These are phyloP conservation scores for Drosophila villosipedis DNA, from an alignment of 2,888 invertebrate genomes.

Conservation along the genomic window DNA sequence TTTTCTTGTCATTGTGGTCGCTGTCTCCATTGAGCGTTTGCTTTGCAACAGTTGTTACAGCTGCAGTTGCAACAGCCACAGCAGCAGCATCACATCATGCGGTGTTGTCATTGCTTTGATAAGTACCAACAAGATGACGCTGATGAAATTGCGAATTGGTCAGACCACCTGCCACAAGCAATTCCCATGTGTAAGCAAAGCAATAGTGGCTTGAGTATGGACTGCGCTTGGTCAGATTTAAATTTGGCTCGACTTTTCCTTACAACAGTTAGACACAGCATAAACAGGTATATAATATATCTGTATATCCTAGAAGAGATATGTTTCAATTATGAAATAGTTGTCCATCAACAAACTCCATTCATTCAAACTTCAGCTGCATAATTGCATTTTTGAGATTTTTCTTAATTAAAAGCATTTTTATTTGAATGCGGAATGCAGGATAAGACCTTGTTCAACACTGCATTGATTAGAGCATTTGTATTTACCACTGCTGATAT, in stretches of 20 bases:
- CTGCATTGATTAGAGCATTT: background rate
- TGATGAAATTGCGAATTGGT: constrained; percentile 53
- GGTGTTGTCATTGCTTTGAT: constrained; percentile 74
- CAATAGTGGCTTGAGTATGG: background rate
- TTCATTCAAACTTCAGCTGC: background rate
- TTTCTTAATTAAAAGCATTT: background rate
- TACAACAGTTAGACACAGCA: background rate
- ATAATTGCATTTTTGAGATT: no score
- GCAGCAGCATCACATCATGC: constrained; percentile 9
- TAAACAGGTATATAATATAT: background rate
- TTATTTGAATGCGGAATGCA: background rate
- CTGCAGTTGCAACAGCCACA: constrained; percentile 45
- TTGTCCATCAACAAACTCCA: background rate
- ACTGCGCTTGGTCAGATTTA: background rate
- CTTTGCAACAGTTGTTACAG: constrained; percentile 47
- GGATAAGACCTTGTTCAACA: background rate
- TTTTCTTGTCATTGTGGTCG: constrained; percentile 14
- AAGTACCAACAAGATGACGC: constrained; percentile 63
- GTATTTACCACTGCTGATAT: background rate
- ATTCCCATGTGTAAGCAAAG: constrained; percentile 8
- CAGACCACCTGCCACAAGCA: constrained; percentile 18
- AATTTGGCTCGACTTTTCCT: background rate
- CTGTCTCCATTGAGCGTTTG: constrained; percentile 21
- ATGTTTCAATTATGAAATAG: background rate
- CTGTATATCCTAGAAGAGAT: background rate